Base-by-base conservation (phyloP, 2,113 vertebrate species). In the Odocoileus virginianus region DNA sequence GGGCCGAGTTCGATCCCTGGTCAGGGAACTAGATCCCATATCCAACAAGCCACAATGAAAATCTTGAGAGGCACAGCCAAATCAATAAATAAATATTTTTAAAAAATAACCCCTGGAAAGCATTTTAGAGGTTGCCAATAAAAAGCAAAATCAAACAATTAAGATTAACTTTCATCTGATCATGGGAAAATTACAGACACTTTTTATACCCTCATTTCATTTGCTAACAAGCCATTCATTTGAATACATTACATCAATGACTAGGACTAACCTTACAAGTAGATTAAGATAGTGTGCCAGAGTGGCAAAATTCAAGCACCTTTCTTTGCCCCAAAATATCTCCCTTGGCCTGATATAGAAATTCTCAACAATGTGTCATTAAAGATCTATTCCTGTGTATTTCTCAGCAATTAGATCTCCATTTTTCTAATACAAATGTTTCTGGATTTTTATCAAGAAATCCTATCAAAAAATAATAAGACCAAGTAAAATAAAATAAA, bases 391-490 rank as follows among this genome's bases (percentile, higher is more conserved):
- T 54, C 19, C 74, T 96, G 47, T 97, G 33, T 28, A 79, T 52
- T 67, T 81, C 82, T 94, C 50, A 84, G 61, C 57, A 89, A 52
- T 33, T 7, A 33, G 27, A 76, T 60, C 45, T 92, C 76, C 15
- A 30, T 47, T 87, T 95, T 82, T 30, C 45, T 89, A 93, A 92
- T 54, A 47, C 79, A 97, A 81, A 79, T 21, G 19, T 9, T 47
- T 96, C 87, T 76, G 61, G 92, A 83, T 95, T 94, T 94, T 96
- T 87, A 94, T 94, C 45, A 90, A 93, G 86, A 96, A 81, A 54
- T 71, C 85, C 50, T 36, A 9, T 54, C 50, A 36, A 83, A 82
- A 55, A 36, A 55, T 36, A 55, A n/a, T n/a, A 14, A 52, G 17
- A 15, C 12, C 36, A 83, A 83, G 33, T 36, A 25, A 81, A n/a